Evolutionary conservation across 2,113 vertebrate genomes (phyloP), one percentile per base, ranked within the genome.

Genomic region (Indri indri): DNA sequence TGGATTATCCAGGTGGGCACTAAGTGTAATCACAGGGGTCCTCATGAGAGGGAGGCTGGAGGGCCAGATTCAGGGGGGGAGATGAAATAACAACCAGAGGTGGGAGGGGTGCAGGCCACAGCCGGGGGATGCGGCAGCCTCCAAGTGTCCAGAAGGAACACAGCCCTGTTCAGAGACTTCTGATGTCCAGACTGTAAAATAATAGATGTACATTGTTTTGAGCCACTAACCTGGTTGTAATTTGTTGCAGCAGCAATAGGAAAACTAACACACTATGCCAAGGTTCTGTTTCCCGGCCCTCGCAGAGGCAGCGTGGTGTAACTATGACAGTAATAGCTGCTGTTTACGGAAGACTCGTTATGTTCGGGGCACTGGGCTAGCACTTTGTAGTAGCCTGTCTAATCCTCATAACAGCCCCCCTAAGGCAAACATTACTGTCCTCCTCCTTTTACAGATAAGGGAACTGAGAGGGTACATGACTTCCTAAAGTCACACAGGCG

Each of bases 321-420:
- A 30, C 9, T 6, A 4, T 20, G n/a, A 10, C 70, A 25, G 7
- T 3, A 12, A 59, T 59, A 13, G 18, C 30, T 4, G 14, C 10
- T 32, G 0, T 22, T n/a, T 20, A 5, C 0, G 3, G 18, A 61
- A n/a, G 14, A 32, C 13, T 76, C 12, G 3, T 34, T 30, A 9
- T 1, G 5, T 3, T 0, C 5, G 6, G 4, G 54, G 8, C 37
- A 7, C 6, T 8, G 12, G 30, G 9, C 54, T 45, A 1, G 23
- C 14, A 0, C 40, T 32, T 18, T 14, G 18, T 77, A 6, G 37
- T 27, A 32, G 30, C 23, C 9, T 8, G 34, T 52, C 37, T 34
- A 34, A 34, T 30, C 34, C 63, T 37, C 3, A 16, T 32, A 83
- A 8, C 2, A 1, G 66, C 30, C 52, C 83, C 13, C 12, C 2